Evolutionary conservation across 2,113 vertebrate genomes (phyloP), one percentile per base, ranked within the genome.

Genomic region (Octodon degus): DNA sequence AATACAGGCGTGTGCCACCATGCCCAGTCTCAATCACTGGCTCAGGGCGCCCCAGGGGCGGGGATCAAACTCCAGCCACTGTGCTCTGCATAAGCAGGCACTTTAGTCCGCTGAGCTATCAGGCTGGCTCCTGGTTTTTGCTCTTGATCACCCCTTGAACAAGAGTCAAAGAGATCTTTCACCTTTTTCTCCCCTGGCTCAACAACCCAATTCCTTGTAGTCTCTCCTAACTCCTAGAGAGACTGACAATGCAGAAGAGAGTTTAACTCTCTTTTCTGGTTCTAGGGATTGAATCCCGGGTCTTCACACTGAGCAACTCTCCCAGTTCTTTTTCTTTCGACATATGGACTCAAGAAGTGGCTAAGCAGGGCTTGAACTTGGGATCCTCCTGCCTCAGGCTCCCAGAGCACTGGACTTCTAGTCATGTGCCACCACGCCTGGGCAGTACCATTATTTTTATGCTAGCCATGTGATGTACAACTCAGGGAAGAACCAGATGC

Each of bases 401-500:
- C 77, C 77, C 50, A 80, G 50, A 55, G 30, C 50, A 2, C 17
- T 1, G 77, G 47, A 17, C 53, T 80, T 10, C 20, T 2, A 80
- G 77, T 16, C 30, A 53, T 34, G 43, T 27, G 74, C 74, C 74
- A 53, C 13, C 47, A 19, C 7, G 3, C 77, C 27, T 32, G 47
- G 72, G 2, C 5, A 58, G 40, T 3, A 32, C n/a, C 22, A 27
- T 83, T 72, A 5, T 55, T 76, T 53, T 62, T n/a, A 50, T 4
- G 16, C 7, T 14, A 9, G 25, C n/a, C 11, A 16, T 0, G 4
- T 17, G 37, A 34, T 0, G 13, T 55, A 53, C 8, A 37, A 0
- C 37, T 63, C 30, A 13, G 47, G 70, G 50, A 37, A 55, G 53
- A 13, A 17, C 34, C 2, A 11, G 50, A 0, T 1, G 24, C 34